Evolutionary conservation across 1,140 invertebrate species (phyloP).

Genomic region (Lordiphosa clarofinis): DNA sequence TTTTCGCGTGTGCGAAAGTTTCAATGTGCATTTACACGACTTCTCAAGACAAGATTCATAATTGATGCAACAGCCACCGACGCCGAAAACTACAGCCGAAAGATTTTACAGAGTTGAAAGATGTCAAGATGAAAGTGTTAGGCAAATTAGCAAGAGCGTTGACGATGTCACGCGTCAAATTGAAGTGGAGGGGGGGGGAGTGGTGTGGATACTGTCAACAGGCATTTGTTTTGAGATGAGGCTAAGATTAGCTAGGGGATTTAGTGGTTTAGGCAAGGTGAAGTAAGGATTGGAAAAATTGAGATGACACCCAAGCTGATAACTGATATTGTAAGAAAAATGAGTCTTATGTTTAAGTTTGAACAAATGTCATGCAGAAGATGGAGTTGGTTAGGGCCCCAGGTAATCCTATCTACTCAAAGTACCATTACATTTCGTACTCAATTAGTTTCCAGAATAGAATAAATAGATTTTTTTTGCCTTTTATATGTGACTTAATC

Average conservation of each 20-base stretch:
- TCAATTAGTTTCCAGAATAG: too few species aligned
- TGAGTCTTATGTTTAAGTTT: too few species aligned
- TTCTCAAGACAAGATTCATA: slow-evolving; percentile 37
- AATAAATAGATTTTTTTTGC: too few species aligned
- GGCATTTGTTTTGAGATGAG: too few species aligned
- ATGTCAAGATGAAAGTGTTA: slow-evolving; percentile 45
- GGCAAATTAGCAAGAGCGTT: slow-evolving; percentile 44
- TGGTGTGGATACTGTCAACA: too few species aligned
- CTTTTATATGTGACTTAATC: slow-evolving; percentile 30
- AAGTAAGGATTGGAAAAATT: neutral
- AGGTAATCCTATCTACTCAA: too few species aligned
- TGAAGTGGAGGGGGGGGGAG: neutral
- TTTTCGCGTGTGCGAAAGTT: slow-evolving; percentile 27
- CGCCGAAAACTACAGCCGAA: slow-evolving; percentile 2
- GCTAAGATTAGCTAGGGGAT: slow-evolving; percentile 30
- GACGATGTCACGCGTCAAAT: slow-evolving; percentile 33
- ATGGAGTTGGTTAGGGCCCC: too few species aligned
- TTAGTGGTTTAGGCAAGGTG: slow-evolving; percentile 17
- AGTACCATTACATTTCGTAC: too few species aligned
- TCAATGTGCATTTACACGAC: slow-evolving; percentile 37
- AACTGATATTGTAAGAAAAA: too few species aligned
- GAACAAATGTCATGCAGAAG: too few species aligned
- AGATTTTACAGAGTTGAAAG: slow-evolving; percentile 36
- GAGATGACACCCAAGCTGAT: too few species aligned
- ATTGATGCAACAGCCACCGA: slow-evolving; percentile 41